Percentiles rank a stretch among this genome's conserved stretches.
These are phyloP conservation scores for Malurus splendens DNA, from an alignment of 2,797 vertebrate species.

Conservation along the genomic window DNA sequence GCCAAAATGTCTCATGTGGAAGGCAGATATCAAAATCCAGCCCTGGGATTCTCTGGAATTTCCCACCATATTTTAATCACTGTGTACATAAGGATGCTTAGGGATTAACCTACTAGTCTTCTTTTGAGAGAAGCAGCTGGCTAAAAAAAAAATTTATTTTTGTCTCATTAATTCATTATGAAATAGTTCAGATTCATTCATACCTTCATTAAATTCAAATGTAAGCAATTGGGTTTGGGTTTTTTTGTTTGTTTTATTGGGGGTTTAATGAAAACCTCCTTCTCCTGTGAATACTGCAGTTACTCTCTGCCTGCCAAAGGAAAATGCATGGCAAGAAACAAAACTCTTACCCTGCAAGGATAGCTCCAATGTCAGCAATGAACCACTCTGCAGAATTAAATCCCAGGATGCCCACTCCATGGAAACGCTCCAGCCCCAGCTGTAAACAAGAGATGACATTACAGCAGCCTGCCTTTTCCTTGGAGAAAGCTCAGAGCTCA, in stretches of 20 bases:
- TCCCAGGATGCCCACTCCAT: constrained; percentile 89
- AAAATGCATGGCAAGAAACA: neutral
- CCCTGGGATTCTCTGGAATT: neutral
- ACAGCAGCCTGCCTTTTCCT: neutral
- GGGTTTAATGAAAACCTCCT: neutral
- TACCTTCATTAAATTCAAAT: neutral
- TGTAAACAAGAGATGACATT: constrained; percentile 58
- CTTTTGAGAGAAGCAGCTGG: neutral
- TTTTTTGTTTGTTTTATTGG: neutral
- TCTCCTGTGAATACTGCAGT: neutral
- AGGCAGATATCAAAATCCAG: neutral
- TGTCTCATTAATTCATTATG: neutral
- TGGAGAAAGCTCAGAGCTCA: neutral
- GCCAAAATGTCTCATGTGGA: neutral
- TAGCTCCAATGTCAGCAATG: constrained; percentile 83
- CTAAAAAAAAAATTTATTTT: neutral
- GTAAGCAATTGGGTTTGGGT: neutral
- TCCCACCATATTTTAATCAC: neutral
- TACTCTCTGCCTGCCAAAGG: neutral
- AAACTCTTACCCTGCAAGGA: constrained; percentile 86
- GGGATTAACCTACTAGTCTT: neutral
- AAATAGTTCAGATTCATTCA: neutral
- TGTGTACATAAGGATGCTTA: neutral
- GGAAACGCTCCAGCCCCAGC: constrained; percentile 88
- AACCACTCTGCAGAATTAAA: constrained; percentile 92